phyloP scores from a whole-genome alignment of 2,113 vertebrate genomes.

The Gnathonemus echidnorhynchus region DNA sequence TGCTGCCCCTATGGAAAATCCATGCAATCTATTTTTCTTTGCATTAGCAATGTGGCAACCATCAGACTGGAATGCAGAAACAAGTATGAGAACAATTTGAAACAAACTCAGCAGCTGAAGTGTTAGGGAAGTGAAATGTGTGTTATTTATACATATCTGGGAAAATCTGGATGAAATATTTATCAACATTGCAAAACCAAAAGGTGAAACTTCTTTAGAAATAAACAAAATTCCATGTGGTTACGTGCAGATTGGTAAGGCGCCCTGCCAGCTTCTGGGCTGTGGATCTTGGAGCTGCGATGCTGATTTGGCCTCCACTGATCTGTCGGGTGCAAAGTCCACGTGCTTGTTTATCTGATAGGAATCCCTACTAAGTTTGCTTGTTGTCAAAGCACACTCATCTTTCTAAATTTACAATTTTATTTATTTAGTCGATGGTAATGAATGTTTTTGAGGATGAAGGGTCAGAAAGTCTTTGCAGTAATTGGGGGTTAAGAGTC shows the following conservation, averaged over 20 bases:
- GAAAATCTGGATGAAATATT: constrained; percentile 2
- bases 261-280: background rate
- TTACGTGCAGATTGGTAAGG: background rate
- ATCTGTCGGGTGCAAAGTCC: background rate
- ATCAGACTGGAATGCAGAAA: background rate
- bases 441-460: background rate
- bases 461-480: background rate
- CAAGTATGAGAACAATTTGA: background rate
- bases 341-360: background rate
- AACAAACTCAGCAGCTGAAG: background rate
- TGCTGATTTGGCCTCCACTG: background rate
- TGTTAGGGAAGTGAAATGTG: background rate
- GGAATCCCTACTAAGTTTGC: background rate
- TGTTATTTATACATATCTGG: background rate
- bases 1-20: background rate
- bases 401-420: background rate
- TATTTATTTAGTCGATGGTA: background rate
- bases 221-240: background rate
- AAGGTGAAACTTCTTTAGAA: background rate
- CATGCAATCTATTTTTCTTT: background rate
- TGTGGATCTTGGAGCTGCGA: background rate
- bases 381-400: background rate
- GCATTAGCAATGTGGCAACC: constrained; percentile 8
- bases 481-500: background rate
- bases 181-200: background rate